Evolutionary conservation across 2,888 invertebrate genomes (phyloP).

Genomic region (Pollenia angustigena): DNA sequence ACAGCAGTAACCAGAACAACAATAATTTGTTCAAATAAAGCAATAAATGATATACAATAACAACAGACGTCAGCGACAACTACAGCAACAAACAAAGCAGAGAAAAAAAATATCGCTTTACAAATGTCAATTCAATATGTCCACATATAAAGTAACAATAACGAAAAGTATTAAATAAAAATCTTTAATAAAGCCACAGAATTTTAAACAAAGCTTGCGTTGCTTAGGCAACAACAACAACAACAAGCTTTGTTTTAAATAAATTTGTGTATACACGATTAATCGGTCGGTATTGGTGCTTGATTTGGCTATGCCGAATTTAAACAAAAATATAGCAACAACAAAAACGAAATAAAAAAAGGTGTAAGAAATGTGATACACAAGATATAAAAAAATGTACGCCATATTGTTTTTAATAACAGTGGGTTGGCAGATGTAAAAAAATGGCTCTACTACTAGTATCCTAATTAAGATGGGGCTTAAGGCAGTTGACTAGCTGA

Average conservation of each 20-base stretch:
- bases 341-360: slow-evolving; percentile 3
- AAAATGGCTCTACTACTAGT: neutral
- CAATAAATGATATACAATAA: slow-evolving; percentile 28
- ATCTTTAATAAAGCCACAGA: neutral
- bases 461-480: too few relatives aligned
- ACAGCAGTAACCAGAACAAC: neutral
- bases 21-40: slow-evolving; percentile 18
- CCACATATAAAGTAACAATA: slow-evolving; percentile 52
- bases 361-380: slow-evolving; percentile 60
- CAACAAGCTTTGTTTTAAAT: neutral
- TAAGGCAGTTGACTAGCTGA: too few relatives aligned
- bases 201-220: slow-evolving; percentile 24
- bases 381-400: slow-evolving; percentile 41
- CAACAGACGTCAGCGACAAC: slow-evolving; percentile 1
- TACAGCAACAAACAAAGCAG: slow-evolving; percentile 21
- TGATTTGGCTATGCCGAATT: neutral
- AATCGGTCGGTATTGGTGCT: slow-evolving; percentile 40
- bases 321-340: neutral
- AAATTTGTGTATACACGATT: slow-evolving; percentile 13
- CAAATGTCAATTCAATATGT: slow-evolving; percentile 65
- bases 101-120: slow-evolving; percentile 61
- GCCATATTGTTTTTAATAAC: slow-evolving; percentile 69
- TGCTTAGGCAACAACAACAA: slow-evolving; percentile 13
- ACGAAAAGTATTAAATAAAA: slow-evolving; percentile 29
- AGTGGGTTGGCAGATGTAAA: slow-evolving; percentile 42